Evolutionary conservation across 2,888 invertebrate species (phyloP), one percentile per base, ranked within the genome.

Genomic region (Spilarctia lutea): DNA sequence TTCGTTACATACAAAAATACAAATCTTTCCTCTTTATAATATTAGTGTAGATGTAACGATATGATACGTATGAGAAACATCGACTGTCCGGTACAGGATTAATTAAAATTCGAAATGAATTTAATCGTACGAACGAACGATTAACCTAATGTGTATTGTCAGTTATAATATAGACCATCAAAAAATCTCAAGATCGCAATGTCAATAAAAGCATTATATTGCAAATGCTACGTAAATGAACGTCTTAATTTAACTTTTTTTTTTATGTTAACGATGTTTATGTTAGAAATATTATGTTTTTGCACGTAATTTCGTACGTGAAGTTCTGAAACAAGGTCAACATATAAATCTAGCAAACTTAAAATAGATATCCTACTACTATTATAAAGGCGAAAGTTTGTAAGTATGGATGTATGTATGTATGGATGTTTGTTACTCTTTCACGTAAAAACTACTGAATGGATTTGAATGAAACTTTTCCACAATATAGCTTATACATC

Each of bases 191-290:
- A 35, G 68, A 63, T 56, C 52, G 48, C 24, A 65, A 75, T 68
- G 33, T 11, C n/a, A 72, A 52, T 70, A 70, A 74, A 73, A 69
- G 30, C 24, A 45, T 48, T 20, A 71, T 52, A 18, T 48, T 68
- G 56, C 72, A 72, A 75, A 72, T 60, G 67, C 20, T 65, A 42
- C 56, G 42, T 16, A 24, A 65, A 45, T 27, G 8, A 39, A 33
- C 72, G 74, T 79, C 66, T 71, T 68, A 39, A 75, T 56, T 30
- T 60, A 68, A 65, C 68, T 78, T 75, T 76, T 78, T 75, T 76
- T 81, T 80, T 76, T 75, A 70, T 24, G 76, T 83, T 75, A 68
- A 79, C 75, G 72, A 75, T 74, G 76, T 52, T 74, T 73, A 71
- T 75, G 72, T 75, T 73, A 48, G 68, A 74, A 77, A 81, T 79